These are phyloP conservation scores for Podarcis muralis DNA, from an alignment of 2,113 vertebrate genomes.

Conservation along the genomic window DNA sequence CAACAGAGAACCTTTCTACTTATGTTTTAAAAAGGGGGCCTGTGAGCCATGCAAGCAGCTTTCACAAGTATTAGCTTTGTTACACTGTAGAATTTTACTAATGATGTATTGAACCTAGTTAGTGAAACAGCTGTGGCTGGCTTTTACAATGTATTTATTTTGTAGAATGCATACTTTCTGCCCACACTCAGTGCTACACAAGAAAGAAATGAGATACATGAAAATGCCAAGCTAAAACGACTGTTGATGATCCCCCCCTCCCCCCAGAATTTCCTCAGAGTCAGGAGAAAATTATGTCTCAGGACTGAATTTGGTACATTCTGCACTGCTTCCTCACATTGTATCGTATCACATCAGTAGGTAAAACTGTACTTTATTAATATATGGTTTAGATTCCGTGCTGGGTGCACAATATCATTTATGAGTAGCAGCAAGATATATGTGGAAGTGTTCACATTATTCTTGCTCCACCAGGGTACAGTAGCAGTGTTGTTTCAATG, in stretches of 20 bases:
- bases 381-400: neutral
- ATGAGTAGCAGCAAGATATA: conserved; percentile 1
- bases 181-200: neutral
- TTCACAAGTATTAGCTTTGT: conserved; percentile 66
- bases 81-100: conserved; percentile 67
- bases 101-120: conserved; percentile 64
- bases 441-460: conserved; percentile 1
- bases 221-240: conserved; percentile 18
- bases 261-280: neutral
- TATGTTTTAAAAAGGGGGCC: conserved; percentile 46
- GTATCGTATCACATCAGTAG: neutral
- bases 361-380: neutral
- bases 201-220: conserved; percentile 34
- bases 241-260: neutral
- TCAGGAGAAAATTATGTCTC: neutral
- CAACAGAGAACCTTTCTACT: conserved; percentile 64
- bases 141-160: conserved; percentile 37
- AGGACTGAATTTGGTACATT: conserved; percentile 1
- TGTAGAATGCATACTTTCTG: neutral
- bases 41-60: conserved; percentile 59
- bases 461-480: neutral
- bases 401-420: neutral
- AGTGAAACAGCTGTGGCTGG: conserved; percentile 57
- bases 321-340: conserved; percentile 10
- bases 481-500: neutral